phyloP scores from a whole-genome alignment of 2,113 vertebrate species.

The Gulo gulo region DNA sequence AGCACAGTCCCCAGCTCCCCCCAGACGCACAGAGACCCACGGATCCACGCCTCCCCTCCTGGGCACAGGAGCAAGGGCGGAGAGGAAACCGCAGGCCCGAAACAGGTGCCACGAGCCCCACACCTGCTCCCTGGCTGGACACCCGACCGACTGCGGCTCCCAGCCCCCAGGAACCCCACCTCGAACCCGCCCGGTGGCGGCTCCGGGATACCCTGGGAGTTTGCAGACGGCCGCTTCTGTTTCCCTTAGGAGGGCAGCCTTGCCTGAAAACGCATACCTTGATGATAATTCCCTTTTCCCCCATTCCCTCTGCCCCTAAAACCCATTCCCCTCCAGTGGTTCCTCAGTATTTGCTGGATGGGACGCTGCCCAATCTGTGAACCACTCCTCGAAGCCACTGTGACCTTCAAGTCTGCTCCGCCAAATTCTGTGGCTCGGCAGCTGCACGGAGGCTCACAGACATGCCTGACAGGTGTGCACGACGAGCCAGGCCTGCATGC shows the following conservation, averaged over 20 bases:
- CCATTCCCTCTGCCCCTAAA: neutral
- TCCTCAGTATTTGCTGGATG: neutral
- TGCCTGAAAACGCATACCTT: neutral
- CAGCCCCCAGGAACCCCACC: neutral
- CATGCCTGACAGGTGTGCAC: too few species aligned
- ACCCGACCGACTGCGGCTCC: neutral
- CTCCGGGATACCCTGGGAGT: neutral
- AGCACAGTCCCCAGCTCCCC: fast-evolving
- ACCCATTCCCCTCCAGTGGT: too few species aligned
- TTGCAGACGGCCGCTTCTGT: too few species aligned
- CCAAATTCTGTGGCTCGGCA: neutral
- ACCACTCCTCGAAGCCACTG: neutral
- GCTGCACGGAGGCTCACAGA: neutral
- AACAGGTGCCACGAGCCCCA: neutral
- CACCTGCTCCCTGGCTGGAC: fast-evolving
- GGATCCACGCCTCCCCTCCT: fast-evolving
- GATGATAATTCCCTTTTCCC: neutral
- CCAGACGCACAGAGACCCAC: neutral
- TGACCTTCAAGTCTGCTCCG: neutral
- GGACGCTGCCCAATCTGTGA: neutral
- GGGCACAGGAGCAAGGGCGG: neutral
- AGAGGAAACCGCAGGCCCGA: too few species aligned
- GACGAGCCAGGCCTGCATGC: too few species aligned
- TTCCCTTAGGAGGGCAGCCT: neutral
- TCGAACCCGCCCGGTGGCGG: neutral